Conservation (phyloP, 2,113 vertebrate genomes). For the Ochotona princeps region DNA sequence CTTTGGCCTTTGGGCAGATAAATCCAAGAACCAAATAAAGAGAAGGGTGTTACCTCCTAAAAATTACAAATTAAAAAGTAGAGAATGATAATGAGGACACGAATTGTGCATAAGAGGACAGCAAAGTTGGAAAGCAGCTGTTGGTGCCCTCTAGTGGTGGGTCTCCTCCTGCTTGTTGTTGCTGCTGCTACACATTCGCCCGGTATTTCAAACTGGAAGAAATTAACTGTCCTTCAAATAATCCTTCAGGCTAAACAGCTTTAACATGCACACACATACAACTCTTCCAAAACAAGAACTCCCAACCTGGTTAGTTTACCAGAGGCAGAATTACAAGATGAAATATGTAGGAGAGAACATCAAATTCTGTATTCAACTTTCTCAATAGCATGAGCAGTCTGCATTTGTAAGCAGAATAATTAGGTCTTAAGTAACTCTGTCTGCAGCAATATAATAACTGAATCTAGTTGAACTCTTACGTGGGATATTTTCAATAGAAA, state of each 20-base stretch:
- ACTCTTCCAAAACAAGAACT: neutral
- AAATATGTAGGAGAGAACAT: neutral
- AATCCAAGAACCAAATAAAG: neutral
- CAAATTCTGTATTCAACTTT: constrained; percentile 20
- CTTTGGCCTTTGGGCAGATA: neutral
- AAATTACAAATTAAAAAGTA: neutral
- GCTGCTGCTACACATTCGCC: rapidly evolving
- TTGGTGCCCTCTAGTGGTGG: constrained; percentile 60
- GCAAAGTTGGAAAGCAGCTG: constrained; percentile 10
- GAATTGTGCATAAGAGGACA: neutral
- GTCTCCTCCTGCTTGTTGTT: neutral
- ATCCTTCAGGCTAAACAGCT: neutral
- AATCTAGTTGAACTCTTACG: neutral
- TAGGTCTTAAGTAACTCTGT: constrained; percentile 19
- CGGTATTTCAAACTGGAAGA: neutral
- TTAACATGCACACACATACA: neutral
- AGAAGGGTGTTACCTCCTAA: neutral
- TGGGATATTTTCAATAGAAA: constrained; percentile 50
- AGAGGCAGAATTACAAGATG: neutral
- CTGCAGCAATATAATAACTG: neutral
- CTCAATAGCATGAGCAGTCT: neutral
- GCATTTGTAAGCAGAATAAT: neutral
- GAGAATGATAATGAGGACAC: neutral
- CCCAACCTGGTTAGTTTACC: neutral
- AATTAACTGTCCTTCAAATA: neutral